Evolutionary conservation across 2,797 vertebrate species (phyloP).

Genomic region (Anabas testudineus): DNA sequence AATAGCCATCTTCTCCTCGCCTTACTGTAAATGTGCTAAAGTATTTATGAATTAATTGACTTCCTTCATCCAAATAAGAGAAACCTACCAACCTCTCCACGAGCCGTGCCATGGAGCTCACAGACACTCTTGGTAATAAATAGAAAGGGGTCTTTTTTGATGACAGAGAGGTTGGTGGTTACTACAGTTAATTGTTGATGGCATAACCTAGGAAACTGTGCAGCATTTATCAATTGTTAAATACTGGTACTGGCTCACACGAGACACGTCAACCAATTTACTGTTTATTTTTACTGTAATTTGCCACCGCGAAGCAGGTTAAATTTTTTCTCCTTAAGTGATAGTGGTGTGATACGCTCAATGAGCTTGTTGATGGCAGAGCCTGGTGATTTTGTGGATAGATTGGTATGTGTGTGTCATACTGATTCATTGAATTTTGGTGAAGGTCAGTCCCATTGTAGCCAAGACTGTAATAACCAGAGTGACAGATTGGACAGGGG

Average conservation of each 20-base stretch:
- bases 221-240: slow-evolving; percentile 1
- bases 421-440: slow-evolving; percentile 76
- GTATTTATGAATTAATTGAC: slow-evolving; percentile 92
- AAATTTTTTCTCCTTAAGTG: slow-evolving; percentile 6
- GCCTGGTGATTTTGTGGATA: slow-evolving; percentile 56
- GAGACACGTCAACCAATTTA: neutral
- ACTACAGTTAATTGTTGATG: slow-evolving; percentile 36
- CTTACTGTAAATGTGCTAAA: slow-evolving; percentile 89
- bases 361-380: slow-evolving; percentile 33
- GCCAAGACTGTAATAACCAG: slow-evolving; percentile 72
- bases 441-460: slow-evolving; percentile 81
- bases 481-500: slow-evolving; percentile 69
- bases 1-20: slow-evolving; percentile 85
- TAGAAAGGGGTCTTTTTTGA: slow-evolving; percentile 71
- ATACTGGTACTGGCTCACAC: no score
- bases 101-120: slow-evolving; percentile 79
- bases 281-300: no score
- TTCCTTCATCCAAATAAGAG: slow-evolving; percentile 79
- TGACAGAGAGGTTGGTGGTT: slow-evolving; percentile 41
- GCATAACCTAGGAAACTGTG: neutral
- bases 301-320: neutral
- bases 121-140: slow-evolving; percentile 79
- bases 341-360: slow-evolving; percentile 27
- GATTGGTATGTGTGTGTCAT: slow-evolving; percentile 59
- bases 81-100: slow-evolving; percentile 53